Percentiles rank a stretch among this genome's conserved stretches.
Conservation (phyloP, 2,797 vertebrate genomes). For the Platyrinchus mystaceus region DNA sequence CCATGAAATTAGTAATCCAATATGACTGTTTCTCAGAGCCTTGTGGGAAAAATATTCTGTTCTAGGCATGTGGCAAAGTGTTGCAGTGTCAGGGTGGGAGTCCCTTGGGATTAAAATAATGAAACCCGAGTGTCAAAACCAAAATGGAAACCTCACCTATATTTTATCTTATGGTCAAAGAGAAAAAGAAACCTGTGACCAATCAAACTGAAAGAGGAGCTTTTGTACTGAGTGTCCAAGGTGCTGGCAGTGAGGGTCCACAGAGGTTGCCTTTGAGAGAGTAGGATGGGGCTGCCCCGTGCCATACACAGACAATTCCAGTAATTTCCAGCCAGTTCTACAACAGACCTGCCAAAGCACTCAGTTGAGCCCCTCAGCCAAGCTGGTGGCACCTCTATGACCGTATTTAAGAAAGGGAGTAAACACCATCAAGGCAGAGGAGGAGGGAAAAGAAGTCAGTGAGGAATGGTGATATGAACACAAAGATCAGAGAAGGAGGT, state of each 20-base stretch:
- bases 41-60: background rate
- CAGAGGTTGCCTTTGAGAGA: background rate
- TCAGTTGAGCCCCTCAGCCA: background rate
- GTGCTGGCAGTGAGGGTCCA: no score
- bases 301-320: background rate
- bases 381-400: background rate
- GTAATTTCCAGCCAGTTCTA: background rate
- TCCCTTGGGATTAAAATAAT: background rate
- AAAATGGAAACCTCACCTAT: background rate
- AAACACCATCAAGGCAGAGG: background rate
- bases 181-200: background rate
- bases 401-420: background rate
- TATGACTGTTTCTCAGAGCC: background rate
- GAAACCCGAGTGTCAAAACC: fast-evolving
- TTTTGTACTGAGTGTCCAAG: fast-evolving
- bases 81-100: background rate
- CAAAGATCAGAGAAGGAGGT: background rate
- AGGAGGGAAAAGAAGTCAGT: background rate
- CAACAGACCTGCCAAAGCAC: fast-evolving
- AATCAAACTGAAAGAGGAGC: background rate
- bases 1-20: background rate
- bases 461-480: background rate
- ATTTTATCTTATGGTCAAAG: background rate
- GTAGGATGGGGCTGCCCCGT: background rate
- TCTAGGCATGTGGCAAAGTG: background rate